Conservation (phyloP, 2,797 vertebrate genomes). For the Hypotaenidia philippensis region DNA sequence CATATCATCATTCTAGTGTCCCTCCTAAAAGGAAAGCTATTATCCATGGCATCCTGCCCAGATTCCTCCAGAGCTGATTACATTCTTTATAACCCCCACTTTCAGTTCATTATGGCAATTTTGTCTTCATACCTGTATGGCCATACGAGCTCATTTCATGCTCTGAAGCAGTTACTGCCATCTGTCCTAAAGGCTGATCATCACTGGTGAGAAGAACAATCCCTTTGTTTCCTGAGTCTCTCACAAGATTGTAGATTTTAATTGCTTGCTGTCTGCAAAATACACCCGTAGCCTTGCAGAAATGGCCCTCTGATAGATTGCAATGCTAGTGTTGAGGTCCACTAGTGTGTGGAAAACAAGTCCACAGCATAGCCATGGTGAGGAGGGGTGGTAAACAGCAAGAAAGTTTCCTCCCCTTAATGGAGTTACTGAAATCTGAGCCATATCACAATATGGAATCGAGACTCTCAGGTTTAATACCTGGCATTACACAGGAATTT, state of each 20-base stretch:
- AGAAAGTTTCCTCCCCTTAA: not conserved
- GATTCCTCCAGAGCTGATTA: conserved; percentile 31
- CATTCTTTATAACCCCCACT: not conserved
- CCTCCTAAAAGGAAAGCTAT: conserved; percentile 20
- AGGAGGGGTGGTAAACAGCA: accelerated
- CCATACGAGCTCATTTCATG: not conserved
- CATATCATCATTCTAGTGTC: not conserved
- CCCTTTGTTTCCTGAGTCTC: not conserved
- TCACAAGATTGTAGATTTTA: not conserved
- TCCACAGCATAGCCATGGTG: not conserved
- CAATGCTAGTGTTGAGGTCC: not conserved
- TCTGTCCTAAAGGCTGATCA: not conserved
- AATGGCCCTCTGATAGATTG: not conserved
- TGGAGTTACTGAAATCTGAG: not conserved
- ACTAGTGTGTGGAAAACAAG: not conserved
- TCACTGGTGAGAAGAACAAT: not conserved
- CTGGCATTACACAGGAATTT: not conserved
- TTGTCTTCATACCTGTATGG: not conserved
- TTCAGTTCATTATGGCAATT: not conserved
- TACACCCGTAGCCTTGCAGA: not conserved
- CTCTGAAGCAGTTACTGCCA: not conserved
- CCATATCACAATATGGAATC: not conserved
- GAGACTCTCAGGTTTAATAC: not conserved
- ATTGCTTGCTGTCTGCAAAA: not conserved
- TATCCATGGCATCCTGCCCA: conserved; percentile 36